Evolutionary conservation across 1,140 invertebrate species (phyloP), one percentile per base, ranked within the genome.

Genomic region (Bradynema listronoti): DNA sequence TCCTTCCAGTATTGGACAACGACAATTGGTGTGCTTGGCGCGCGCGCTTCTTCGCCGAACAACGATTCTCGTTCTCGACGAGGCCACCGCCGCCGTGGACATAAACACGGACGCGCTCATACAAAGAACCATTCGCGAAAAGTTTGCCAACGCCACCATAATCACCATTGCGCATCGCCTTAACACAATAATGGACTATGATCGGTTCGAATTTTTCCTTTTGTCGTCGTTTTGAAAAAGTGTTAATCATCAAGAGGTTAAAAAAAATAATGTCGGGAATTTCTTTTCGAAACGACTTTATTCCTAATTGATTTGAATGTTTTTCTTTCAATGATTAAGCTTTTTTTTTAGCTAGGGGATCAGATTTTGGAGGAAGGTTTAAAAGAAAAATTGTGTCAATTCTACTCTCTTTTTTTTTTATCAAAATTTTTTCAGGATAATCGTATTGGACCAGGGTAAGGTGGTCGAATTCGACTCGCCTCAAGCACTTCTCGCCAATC

Each of bases 391-490:
- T 19, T n/a, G 29, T 3, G 9, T 50, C 16, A 30, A 25, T 24
- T 50, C 4, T 25, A 22, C 16, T 19, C 5, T 9, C 7, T 50
- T 11, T 62, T n/a, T 49, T 72, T 73, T 19, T 67, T 80, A 79
- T 65, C 73, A 81, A 16, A 71, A 81, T 68, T 80, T 81, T 4
- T 61, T 81, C 33, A 50, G 47, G 27, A 50, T 50, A 5, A 50
- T 96, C 78, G 90, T 96, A 27, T 81, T 96, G 71, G 79, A 80
- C 63, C 68, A 69, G 36, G 81, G 81, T 1, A 51, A 61, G 41
- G 75, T 82, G 9, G 61, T 65, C 25, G 81, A 82, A 63, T 81
- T 81, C 66, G 79, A 80, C 41, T 50, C 68, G 16, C 81, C 81
- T 2, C 65, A 77, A 16, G 27, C 5, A 19, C 16, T 66, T 11